Conservation (phyloP, 2,113 vertebrate genomes). For the Callorhinus ursinus region DNA sequence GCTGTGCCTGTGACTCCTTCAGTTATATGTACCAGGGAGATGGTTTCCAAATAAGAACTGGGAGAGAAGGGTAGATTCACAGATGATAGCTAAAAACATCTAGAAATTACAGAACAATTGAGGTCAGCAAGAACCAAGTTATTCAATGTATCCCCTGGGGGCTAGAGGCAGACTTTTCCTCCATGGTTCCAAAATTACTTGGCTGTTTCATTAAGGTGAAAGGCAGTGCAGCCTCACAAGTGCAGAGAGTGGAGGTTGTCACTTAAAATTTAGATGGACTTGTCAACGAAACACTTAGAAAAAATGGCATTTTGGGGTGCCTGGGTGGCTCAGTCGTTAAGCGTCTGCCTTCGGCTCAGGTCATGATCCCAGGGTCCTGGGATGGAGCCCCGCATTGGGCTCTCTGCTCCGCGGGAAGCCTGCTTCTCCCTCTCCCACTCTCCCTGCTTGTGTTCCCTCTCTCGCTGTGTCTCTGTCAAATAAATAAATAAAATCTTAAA, state of each 20-base stretch:
- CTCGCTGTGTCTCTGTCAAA: no score
- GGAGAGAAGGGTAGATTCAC: conserved; percentile 62
- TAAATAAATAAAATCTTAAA: no score
- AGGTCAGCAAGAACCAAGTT: conserved; percentile 73
- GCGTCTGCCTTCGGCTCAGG: no score
- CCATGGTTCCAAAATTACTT: conserved; percentile 68
- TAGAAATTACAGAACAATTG: conserved; percentile 68
- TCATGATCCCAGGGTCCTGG: no score
- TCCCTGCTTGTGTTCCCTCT: no score
- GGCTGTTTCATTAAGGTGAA: conserved; percentile 65
- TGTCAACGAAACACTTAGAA: conserved; percentile 18
- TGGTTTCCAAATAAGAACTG: conserved; percentile 64
- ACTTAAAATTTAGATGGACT: conserved; percentile 60
- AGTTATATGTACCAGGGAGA: conserved; percentile 33
- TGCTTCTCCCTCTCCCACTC: no score
- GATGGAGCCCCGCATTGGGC: no score
- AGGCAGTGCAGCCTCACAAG: conserved; percentile 35
- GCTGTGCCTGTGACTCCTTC: conserved; percentile 57
- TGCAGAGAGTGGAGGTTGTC: neutral
- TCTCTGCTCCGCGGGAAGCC: no score
- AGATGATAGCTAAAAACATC: conserved; percentile 61
- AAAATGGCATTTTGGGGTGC: neutral
- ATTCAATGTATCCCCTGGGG: conserved; percentile 67
- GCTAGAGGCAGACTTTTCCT: conserved; percentile 52
- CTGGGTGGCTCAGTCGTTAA: no score